Conservation (phyloP, 2,888 invertebrate genomes). For the Biston stratarius region DNA sequence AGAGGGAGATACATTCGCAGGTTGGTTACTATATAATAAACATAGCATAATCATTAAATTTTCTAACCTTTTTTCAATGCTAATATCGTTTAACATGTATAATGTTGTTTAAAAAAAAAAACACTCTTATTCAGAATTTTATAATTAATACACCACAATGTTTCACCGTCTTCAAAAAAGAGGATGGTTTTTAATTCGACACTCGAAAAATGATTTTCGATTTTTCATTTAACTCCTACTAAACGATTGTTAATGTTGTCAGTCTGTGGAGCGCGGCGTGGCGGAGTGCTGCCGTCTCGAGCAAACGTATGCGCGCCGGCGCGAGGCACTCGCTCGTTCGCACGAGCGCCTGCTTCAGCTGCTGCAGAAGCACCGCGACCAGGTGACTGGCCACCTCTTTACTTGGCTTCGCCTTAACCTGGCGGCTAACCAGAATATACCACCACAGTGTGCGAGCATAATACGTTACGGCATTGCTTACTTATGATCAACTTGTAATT, state of each 20-base stretch:
- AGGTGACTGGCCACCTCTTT: constrained; percentile 54
- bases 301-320: constrained; percentile 91
- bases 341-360: constrained; percentile 92
- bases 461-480: no score
- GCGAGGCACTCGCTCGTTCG: constrained; percentile 91
- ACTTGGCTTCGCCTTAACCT: neutral
- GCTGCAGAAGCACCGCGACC: constrained; percentile 76
- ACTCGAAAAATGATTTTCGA: no score
- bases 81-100: no score
- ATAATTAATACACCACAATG: no score
- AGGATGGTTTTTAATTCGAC: neutral
- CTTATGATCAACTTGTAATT: constrained; percentile 28
- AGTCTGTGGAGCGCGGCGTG: constrained; percentile 95
- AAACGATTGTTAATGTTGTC: constrained; percentile 44
- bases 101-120: no score
- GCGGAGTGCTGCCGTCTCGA: constrained; percentile 94
- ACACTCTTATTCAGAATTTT: no score
- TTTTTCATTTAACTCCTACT: no score
- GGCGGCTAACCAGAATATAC: no score
- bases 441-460: no score
- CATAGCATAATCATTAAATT: no score
- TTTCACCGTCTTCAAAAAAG: no score
- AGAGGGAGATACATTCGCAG: constrained; percentile 91
- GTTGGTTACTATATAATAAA: constrained; percentile 47
- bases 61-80: no score